Evolutionary conservation across 2,113 vertebrate genomes (phyloP).

Genomic region (Semnornis frantzii): DNA sequence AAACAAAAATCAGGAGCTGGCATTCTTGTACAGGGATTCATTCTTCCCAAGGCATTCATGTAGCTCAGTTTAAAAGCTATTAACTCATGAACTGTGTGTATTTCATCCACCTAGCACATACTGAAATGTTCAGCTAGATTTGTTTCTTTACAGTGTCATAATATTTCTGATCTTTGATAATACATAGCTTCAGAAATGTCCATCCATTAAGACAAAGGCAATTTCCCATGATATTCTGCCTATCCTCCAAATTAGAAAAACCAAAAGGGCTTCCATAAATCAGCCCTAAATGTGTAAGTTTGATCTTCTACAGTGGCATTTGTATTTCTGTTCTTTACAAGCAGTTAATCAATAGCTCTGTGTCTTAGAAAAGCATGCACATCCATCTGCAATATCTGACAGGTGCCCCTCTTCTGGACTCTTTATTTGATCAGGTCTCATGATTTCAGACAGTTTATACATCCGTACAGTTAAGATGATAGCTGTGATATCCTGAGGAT

Average conservation of each 20-base stretch:
- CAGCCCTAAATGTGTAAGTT: background rate
- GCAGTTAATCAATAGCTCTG: background rate
- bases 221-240: background rate
- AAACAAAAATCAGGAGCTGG: background rate
- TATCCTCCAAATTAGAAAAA: background rate
- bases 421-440: background rate
- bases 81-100: no score
- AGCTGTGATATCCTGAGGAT: background rate
- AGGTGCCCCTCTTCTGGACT: background rate
- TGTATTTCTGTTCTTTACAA: background rate
- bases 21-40: background rate
- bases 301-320: background rate
- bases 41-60: background rate
- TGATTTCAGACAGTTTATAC: background rate
- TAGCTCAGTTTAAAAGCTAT: background rate
- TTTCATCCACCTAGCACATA: background rate
- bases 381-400: background rate
- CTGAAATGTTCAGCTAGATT: background rate
- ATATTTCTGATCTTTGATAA: background rate
- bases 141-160: background rate
- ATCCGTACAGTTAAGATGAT: background rate
- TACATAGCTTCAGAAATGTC: background rate
- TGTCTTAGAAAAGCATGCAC: accelerated
- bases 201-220: background rate
- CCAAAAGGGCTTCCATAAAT: background rate